Evolutionary conservation across 2,888 invertebrate genomes (phyloP).

Genomic region (Cancer borealis): DNA sequence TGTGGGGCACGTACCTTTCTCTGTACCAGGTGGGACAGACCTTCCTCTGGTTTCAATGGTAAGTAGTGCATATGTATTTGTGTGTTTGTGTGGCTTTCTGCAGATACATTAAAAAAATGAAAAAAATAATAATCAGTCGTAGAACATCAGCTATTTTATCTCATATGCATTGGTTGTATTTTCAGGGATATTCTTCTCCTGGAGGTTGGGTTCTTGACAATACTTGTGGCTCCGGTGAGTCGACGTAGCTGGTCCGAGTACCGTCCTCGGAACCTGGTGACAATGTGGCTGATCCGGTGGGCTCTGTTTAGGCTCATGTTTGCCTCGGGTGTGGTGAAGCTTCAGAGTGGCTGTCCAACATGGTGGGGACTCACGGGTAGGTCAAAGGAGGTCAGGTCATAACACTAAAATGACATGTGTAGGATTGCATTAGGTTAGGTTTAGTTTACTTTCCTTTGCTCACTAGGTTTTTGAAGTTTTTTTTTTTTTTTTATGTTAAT

Average conservation of each 20-base stretch:
- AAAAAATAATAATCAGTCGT: neutral
- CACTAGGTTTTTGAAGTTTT: neutral
- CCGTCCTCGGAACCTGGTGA: constrained; percentile 72
- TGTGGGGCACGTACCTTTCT: constrained; percentile 88
- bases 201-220: constrained; percentile 87
- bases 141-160: neutral
- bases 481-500: neutral
- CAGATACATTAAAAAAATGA: too few species aligned
- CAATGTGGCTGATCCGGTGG: constrained; percentile 82
- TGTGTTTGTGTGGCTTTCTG: neutral
- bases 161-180: constrained; percentile 20
- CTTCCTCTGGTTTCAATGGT: constrained; percentile 88
- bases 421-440: neutral
- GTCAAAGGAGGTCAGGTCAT: constrained; percentile 44
- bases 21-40: constrained; percentile 88
- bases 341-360: constrained; percentile 86
- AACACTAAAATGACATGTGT: neutral
- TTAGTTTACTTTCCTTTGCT: neutral
- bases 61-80: constrained; percentile 79
- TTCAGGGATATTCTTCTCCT: constrained; percentile 87
- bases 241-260: constrained; percentile 70
- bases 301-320: constrained; percentile 87
- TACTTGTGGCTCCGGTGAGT: constrained; percentile 85
- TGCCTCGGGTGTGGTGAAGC: constrained; percentile 86
- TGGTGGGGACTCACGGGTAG: constrained; percentile 90